Evolutionary conservation across 1,140 invertebrate species (phyloP).

Genomic region (Listronotus oregonensis): DNA sequence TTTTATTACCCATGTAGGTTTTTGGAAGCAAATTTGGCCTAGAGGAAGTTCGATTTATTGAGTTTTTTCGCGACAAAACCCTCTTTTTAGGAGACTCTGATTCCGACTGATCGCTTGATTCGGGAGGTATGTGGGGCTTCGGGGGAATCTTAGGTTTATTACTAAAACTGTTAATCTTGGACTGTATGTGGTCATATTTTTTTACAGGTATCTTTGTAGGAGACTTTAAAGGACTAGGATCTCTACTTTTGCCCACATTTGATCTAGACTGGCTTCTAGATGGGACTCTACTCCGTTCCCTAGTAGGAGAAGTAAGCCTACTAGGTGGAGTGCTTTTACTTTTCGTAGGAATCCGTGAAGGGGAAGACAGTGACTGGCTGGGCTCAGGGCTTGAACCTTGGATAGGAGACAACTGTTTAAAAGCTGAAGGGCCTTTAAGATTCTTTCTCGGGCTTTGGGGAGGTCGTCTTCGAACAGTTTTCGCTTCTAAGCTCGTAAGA

Average conservation of each 20-base stretch:
- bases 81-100: constrained; percentile 33
- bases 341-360: constrained; percentile 46
- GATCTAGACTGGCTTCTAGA: constrained; percentile 42
- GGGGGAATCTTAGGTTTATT: constrained; percentile 52
- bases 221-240: constrained; percentile 44
- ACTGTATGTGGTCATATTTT: constrained; percentile 49
- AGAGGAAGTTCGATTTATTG: constrained; percentile 40
- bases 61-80: constrained; percentile 39
- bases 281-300: constrained; percentile 15
- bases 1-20: constrained; percentile 39
- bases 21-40: constrained; percentile 38
- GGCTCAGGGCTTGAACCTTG: constrained; percentile 50
- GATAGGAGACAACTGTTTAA: constrained; percentile 52
- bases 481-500: constrained; percentile 48
- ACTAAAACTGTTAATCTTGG: constrained; percentile 54
- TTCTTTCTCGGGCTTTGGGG: constrained; percentile 41
- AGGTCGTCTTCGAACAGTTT: constrained; percentile 32
- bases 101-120: constrained; percentile 43
- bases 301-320: constrained; percentile 45
- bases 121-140: constrained; percentile 39
- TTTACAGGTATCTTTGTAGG: constrained; percentile 45
- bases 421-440: constrained; percentile 33
- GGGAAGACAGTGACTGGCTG: constrained; percentile 53
- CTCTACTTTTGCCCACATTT: constrained; percentile 37
- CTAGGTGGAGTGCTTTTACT: constrained; percentile 49